Conservation (phyloP, 2,113 vertebrate species). For the Greenwoodochromis staneri region DNA sequence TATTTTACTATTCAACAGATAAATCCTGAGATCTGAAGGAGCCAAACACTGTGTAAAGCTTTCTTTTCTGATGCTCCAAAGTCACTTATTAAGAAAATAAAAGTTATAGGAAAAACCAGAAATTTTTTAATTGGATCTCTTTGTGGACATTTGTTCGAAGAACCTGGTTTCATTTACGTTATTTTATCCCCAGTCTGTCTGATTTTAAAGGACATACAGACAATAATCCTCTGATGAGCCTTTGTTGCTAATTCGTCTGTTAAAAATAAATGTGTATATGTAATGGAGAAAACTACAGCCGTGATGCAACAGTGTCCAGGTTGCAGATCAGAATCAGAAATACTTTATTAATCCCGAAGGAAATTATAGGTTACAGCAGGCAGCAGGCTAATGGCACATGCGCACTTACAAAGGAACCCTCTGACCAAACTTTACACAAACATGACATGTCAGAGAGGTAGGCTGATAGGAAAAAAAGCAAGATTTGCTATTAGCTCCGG, state of each 20-base stretch:
- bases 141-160: not conserved
- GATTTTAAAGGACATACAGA: not conserved
- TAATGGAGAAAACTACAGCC: not conserved
- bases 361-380: not conserved
- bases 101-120: not conserved
- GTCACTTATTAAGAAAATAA: not conserved
- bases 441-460: not conserved
- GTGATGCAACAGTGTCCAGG: not conserved
- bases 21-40: not conserved
- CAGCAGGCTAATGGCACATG: not conserved
- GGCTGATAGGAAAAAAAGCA: not conserved
- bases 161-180: not conserved
- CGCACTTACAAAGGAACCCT: not conserved
- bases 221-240: not conserved
- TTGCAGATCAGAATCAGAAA: not conserved
- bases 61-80: not conserved
- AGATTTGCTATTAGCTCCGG: not conserved
- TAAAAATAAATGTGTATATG: not conserved
- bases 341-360: accelerated
- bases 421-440: not conserved
- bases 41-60: not conserved
- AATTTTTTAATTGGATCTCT: accelerated
- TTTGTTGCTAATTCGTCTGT: not conserved
- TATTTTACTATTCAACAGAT: not conserved
- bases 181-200: accelerated